Percentiles rank a stretch among this genome's conserved stretches.
Evolutionary conservation across 2,113 vertebrate species (phyloP).

Genomic region (Hystrix brachyura): DNA sequence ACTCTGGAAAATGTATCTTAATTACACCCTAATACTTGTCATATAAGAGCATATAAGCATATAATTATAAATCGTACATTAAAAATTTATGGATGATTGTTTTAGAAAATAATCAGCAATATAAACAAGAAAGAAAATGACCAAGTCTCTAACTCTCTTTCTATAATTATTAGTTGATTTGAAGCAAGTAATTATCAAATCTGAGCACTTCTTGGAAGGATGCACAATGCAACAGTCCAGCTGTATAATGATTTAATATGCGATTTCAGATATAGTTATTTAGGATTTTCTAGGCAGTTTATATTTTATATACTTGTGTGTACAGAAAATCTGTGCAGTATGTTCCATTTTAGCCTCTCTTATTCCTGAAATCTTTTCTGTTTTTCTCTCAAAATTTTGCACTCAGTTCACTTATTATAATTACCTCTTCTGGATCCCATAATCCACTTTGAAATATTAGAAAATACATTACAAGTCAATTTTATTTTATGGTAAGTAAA

Average conservation of each 20-base stretch:
- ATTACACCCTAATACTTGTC: background rate
- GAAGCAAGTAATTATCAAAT: background rate
- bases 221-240: background rate
- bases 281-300: background rate
- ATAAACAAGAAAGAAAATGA: background rate
- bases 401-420: background rate
- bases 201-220: background rate
- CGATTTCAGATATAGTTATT: background rate
- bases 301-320: background rate
- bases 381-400: background rate
- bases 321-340: background rate
- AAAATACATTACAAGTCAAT: too few relatives aligned
- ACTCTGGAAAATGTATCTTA: background rate
- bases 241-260: background rate
- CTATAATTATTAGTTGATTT: background rate
- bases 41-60: too few relatives aligned
- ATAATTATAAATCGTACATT: background rate
- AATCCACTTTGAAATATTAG: too few relatives aligned
- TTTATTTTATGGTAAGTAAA: too few relatives aligned
- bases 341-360: background rate
- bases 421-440: background rate
- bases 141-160: background rate
- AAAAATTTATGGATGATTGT: background rate
- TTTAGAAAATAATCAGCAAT: constrained; percentile 39
- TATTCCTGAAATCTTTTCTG: background rate